phyloP scores from a whole-genome alignment of 92 coral and sea anemone species.

The Zoanthus solanderi region DNA sequence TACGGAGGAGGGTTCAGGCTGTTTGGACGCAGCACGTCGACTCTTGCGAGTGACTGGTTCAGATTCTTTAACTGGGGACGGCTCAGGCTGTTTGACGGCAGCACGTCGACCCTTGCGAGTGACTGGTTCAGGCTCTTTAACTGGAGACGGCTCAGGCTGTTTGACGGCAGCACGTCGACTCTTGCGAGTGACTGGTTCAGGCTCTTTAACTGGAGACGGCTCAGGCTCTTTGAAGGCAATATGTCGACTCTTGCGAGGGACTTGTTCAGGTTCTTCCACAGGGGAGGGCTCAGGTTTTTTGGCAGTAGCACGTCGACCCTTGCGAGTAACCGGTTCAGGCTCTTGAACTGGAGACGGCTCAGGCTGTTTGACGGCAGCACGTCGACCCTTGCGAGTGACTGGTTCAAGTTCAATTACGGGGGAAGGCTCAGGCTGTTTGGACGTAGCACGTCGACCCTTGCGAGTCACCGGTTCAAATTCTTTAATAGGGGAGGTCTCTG shows the following conservation, averaged over 20 bases:
- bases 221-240: background rate
- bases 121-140: no score
- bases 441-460: background rate
- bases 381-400: conserved; percentile 1
- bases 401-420: background rate
- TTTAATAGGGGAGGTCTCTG: background rate
- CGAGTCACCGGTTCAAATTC: background rate
- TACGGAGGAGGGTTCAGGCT: background rate
- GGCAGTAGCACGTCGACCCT: background rate
- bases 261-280: background rate
- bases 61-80: background rate
- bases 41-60: background rate
- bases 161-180: background rate
- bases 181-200: background rate
- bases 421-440: background rate
- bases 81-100: no score
- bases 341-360: conserved; percentile 7
- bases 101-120: no score
- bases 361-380: conserved; percentile 11
- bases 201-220: background rate
- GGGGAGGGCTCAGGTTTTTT: background rate
- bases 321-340: background rate
- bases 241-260: background rate
- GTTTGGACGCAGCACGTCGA: conserved; percentile 4
- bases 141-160: no score